Base-by-base conservation (phyloP, 2,888 invertebrate genomes). In the Polydrusus cervinus region DNA sequence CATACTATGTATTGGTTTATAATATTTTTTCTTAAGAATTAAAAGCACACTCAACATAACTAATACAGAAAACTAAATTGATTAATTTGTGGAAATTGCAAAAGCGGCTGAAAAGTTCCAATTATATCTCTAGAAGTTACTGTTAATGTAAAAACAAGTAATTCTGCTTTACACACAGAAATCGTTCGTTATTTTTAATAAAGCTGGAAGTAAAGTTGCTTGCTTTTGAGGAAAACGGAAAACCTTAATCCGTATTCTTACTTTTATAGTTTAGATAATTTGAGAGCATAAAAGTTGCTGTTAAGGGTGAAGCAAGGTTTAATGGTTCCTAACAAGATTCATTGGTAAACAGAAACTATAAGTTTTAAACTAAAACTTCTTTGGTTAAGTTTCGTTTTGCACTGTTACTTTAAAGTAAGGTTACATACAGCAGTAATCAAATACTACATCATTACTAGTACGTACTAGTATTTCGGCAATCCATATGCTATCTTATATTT, bases 131-230 rank as follows among this genome's bases (percentile, higher is more conserved):
- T 5, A 53, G 13, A 53, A 53, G 30, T 53, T n/a, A 53, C 53
- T 53, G 53, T 53, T 53, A 53, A 53, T 53, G n/a, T 13, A 53
- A 25, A 53, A 53, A 25, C 13, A 53, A 25, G 53, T 25, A 53
- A 53, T n/a, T 53, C 30, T 30, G 53, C 25, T 53, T 30, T n/a
- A 2, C 30, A 25, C n/a, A 53, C 20, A 20, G 25, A 25, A 53
- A 53, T n/a, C n/a, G 53, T 53, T 16, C 53, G 53, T 53, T 53
- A 53, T 53, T 53, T 53, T 53, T 53, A 53, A 53, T 53, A 53
- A 53, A 25, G 53, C 30, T 34, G 34, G 8, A 20, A 51, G 20
- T 51, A 25, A 53, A 53, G 53, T 53, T 53, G 53, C 53, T 53
- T 25, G 53, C 53, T 53, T 53, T 30, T 25, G 25, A n/a, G n/a